Evolutionary conservation across 2,888 invertebrate species (phyloP).

Genomic region (Cotesia congregata): DNA sequence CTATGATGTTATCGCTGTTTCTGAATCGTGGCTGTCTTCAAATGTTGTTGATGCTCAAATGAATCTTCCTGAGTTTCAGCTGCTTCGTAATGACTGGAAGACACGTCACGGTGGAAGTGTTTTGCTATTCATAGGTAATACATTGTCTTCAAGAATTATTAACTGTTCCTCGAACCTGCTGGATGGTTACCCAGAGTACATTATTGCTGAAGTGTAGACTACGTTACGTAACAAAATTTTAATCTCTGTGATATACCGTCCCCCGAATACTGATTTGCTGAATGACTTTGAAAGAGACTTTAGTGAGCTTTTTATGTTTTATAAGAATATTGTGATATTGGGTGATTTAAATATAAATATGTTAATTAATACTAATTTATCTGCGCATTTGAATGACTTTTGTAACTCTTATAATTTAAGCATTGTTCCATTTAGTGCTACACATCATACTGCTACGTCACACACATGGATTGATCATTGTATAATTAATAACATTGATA

Average conservation of each 20-base stretch:
- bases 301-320: background rate
- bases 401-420: background rate
- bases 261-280: background rate
- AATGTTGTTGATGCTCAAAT: constrained; percentile 24
- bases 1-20: constrained; percentile 5
- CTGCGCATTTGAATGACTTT: constrained; percentile 4
- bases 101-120: background rate
- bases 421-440: constrained; percentile 20
- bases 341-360: background rate
- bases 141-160: background rate
- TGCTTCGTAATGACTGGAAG: constrained; percentile 17
- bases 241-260: background rate
- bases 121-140: background rate
- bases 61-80: background rate
- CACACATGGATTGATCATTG: constrained; percentile 15
- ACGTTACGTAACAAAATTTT: background rate
- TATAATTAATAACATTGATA: no score
- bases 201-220: background rate
- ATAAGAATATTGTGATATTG: background rate
- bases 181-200: background rate
- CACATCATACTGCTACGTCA: constrained; percentile 20
- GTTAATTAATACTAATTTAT: constrained; percentile 9
- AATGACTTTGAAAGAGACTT: background rate
- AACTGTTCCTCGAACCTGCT: background rate
- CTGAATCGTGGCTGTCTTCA: constrained; percentile 24